Base-by-base conservation (phyloP, 2,797 vertebrate genomes). In the Brotogeris chrysoptera region DNA sequence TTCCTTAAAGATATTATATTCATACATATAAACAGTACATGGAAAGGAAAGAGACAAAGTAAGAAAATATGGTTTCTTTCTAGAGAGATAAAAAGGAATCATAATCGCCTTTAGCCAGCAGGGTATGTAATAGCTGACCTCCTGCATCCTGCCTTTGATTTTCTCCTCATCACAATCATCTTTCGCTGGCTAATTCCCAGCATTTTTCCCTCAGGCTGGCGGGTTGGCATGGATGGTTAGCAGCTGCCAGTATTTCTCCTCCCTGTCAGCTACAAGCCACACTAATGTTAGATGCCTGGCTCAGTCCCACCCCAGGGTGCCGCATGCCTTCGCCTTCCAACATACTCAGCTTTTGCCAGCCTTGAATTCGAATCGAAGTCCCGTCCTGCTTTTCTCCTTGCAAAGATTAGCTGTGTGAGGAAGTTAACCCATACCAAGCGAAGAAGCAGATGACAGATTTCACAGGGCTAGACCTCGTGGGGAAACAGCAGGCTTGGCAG, bases 211-310 rank as follows among this genome's bases (percentile, higher is more conserved):
- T 86, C 16, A 24, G 92, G 93, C 95, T 95, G 97, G 90, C 11
- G 44, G 92, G 95, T 55, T 94, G 95, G 95, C 95, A 96, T 92
- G 76, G 95, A 94, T 97, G 93, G 95, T 84, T 94, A 97, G 95
- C 97, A 98, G 97, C 96, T 98, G 97, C 96, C 96, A 97, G 90
- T 92, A 95, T 96, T 97, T 96, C 95, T 98, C 91, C 96, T 93
- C 91, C 92, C 95, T 97, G 96, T 95, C 96, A 96, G 92, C 96
- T 95, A 97, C 41, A 55, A 96, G 94, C 81, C 60, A 78, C 81
- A 90, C 92, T 97, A 96, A 96, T 23, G 47, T 87, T 94, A 95
- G 93, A 90, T 95, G 97, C 92, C 96, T 97, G 97, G 95, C 94
- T 97, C 87, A 71, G 88, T 95, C 96, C 95, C 97, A 98, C 97